phyloP scores from a whole-genome alignment of 2,797 vertebrate species.

The Syndactyla subalaris region DNA sequence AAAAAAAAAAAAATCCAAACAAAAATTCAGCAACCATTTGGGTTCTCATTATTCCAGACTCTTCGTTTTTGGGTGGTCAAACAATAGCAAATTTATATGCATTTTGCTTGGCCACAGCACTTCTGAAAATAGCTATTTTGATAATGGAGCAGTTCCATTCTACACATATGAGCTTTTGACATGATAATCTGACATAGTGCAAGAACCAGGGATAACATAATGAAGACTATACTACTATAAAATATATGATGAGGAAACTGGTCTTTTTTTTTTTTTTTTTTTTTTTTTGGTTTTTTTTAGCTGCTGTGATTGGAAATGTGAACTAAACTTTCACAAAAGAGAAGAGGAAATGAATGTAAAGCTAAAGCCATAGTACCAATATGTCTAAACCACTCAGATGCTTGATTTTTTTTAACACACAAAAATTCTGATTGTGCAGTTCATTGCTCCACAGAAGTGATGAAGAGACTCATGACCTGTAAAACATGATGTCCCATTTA shows the following conservation, averaged over 20 bases:
- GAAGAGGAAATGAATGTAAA: not conserved
- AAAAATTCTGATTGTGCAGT: not conserved
- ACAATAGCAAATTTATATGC: not conserved
- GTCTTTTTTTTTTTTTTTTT: not conserved
- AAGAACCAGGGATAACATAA: not conserved
- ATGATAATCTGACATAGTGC: not conserved
- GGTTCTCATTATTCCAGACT: not conserved
- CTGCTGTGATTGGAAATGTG: not conserved
- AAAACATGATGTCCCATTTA: not conserved
- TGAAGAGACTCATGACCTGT: not conserved
- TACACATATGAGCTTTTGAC: not conserved
- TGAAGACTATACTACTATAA: not conserved
- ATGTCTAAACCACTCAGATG: not conserved
- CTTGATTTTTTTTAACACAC: not conserved
- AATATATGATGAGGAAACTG: not conserved
- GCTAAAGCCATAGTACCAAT: not conserved
- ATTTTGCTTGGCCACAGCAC: not conserved
- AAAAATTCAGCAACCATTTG: not conserved
- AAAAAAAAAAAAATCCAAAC: not conserved
- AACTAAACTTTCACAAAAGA: not conserved
- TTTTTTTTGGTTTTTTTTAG: not conserved
- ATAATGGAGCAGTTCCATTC: not conserved
- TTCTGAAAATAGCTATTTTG: not conserved
- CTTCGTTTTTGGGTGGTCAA: not conserved
- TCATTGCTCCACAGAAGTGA: not conserved